These are phyloP conservation scores for Theropithecus gelada DNA, from an alignment of 2,113 vertebrate genomes.

Conservation along the genomic window DNA sequence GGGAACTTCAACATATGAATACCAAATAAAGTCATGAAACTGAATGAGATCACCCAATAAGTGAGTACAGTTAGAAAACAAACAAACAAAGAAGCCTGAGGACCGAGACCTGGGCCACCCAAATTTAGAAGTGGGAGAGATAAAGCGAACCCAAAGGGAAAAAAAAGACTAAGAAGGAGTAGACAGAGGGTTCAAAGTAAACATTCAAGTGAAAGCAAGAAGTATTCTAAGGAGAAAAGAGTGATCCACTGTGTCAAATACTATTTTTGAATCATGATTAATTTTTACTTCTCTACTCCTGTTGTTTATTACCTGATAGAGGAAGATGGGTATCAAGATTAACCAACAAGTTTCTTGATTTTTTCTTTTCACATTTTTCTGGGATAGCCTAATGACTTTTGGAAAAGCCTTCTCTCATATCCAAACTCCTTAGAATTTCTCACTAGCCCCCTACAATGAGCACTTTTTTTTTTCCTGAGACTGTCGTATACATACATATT, in stretches of 20 bases:
- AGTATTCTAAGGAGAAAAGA: not conserved
- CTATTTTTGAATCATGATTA: not conserved
- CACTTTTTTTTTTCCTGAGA: not conserved
- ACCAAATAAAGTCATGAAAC: not conserved
- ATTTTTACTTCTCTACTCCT: not conserved
- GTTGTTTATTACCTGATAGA: not conserved
- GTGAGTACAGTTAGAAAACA: not conserved
- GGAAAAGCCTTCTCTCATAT: not conserved
- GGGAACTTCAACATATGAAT: not conserved
- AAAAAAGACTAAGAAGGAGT: not conserved
- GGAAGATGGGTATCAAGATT: not conserved
- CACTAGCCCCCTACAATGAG: not conserved
- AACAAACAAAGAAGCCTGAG: too few species aligned
- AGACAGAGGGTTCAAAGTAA: not conserved
- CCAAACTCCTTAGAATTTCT: not conserved
- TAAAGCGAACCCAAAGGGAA: not conserved
- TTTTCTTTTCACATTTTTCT: not conserved
- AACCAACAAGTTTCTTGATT: not conserved
- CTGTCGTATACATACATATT: not conserved
- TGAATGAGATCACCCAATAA: not conserved
- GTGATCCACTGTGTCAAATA: not conserved
- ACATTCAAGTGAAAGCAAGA: not conserved
- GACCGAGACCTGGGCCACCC: not conserved
- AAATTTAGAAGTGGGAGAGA: not conserved
- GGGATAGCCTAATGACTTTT: not conserved